phyloP scores from a whole-genome alignment of 2,113 vertebrate genomes.

The Porphyrio hochstetteri region DNA sequence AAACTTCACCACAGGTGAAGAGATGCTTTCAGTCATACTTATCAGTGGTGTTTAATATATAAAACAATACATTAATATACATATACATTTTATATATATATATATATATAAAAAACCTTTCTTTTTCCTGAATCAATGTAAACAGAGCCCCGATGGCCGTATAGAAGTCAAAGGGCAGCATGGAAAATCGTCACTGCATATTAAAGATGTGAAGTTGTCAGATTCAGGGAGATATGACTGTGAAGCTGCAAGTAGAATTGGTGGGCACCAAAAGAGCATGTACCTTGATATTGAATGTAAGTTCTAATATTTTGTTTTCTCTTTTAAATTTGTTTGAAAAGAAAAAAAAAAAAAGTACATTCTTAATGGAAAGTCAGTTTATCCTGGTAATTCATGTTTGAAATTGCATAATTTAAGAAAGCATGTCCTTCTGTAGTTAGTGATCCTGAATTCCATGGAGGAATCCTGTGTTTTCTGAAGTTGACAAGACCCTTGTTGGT shows the following conservation, averaged over 20 bases:
- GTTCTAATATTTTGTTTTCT: constrained; percentile 56
- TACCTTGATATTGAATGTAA: constrained; percentile 97
- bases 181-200: constrained; percentile 90
- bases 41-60: constrained; percentile 18
- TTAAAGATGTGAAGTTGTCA: constrained; percentile 86
- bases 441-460: not conserved
- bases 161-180: constrained; percentile 89
- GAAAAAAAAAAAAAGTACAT: not conserved
- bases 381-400: not conserved
- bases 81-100: constrained; percentile 7
- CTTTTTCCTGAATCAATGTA: constrained; percentile 56
- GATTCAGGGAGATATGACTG: constrained; percentile 96
- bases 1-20: not conserved
- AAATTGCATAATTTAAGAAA: not conserved
- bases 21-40: not conserved
- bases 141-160: constrained; percentile 90
- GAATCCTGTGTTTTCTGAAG: not conserved
- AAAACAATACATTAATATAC: not conserved
- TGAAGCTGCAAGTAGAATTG: constrained; percentile 95
- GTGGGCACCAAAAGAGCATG: constrained; percentile 97
- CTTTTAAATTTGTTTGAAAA: constrained; percentile 28
- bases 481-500: not conserved
- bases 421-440: not conserved
- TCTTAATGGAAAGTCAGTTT: constrained; percentile 18
- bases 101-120: constrained; percentile 28